Evolutionary conservation across 2,888 invertebrate species (phyloP).

Genomic region (Crioceris asparagi): DNA sequence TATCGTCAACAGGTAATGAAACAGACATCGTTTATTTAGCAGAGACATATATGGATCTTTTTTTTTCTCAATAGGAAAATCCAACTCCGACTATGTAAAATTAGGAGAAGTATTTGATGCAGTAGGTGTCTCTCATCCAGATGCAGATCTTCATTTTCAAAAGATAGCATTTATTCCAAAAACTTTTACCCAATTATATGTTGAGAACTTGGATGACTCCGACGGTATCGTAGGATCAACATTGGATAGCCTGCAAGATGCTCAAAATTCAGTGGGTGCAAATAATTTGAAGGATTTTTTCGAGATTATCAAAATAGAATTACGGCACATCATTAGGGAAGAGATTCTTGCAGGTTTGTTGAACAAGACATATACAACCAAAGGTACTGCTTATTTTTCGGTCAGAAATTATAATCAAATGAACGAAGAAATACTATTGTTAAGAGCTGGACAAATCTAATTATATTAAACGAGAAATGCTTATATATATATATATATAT

Average conservation of each 20-base stretch:
- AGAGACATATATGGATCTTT: neutral
- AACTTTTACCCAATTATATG: slow-evolving; percentile 1
- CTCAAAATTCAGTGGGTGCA: slow-evolving; percentile 17
- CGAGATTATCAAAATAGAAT: too few species aligned
- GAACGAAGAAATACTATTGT: too few species aligned
- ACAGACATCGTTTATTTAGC: too few species aligned
- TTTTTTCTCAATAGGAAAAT: slow-evolving; percentile 9
- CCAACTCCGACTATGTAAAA: slow-evolving; percentile 24
- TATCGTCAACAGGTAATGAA: neutral
- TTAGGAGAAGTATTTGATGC: slow-evolving; percentile 32
- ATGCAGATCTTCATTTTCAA: slow-evolving; percentile 20
- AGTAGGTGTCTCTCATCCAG: slow-evolving; percentile 31
- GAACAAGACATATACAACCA: too few species aligned
- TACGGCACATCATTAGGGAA: too few species aligned
- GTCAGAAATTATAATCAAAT: too few species aligned
- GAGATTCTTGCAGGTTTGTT: too few species aligned
- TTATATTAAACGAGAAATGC: too few species aligned
- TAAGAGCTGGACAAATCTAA: too few species aligned
- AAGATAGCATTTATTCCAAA: slow-evolving; percentile 20
- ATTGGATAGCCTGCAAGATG: slow-evolving; percentile 15
- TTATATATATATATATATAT: too few species aligned
- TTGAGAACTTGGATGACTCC: slow-evolving; percentile 2
- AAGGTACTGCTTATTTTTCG: too few species aligned
- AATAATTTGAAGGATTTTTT: slow-evolving; percentile 22
- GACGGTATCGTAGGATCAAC: slow-evolving; percentile 8